Base-by-base conservation (phyloP, 2,888 invertebrate species). In the Sthenelais limicola region DNA sequence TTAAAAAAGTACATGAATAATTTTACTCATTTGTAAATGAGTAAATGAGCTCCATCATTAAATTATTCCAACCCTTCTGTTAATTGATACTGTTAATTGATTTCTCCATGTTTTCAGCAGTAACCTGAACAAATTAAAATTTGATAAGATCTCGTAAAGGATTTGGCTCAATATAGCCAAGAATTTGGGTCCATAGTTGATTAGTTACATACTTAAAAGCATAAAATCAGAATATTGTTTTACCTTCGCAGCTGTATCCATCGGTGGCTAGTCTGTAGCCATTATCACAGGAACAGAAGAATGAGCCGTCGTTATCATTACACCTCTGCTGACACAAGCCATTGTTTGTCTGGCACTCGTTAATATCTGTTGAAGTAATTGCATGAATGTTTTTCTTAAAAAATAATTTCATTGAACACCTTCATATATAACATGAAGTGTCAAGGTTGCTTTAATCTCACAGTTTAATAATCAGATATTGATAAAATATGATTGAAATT, bases 291-390 rank as follows among this genome's bases (percentile, higher is more conserved):
- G 48, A n/a, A n/a, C 69, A 69, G 9, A 30, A 32, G 24, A 21
- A 69, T 18, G 52, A 52, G 18, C 69, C 69, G 26, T 69, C 69
- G 7, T 30, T 54, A 38, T 69, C 52, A 18, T 33, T 30, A 28
- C 69, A 69, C n/a, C 24, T 21, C 28, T 69, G 51, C 52, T 69
- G 21, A 32, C 69, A 69, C 3, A 51, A 51, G 3, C 69, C 69
- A 33, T 69, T 69, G n/a, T 33, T 24, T 15, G 21, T 5, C 26
- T 49, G 52, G 28, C 69, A 69, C 18, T 69, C 69, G 38, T 69
- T 69, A 12, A 69, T 3, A 21, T 69, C 69, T 52, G 52, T 54
- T 1, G 43, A 3, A n/a, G n/a, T n/a, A n/a, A n/a, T n/a, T n/a
- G n/a, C n/a, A n/a, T n/a, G n/a, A n/a, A n/a, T n/a, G n/a, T n/a